phyloP scores from a whole-genome alignment of 2,113 vertebrate species.

The Vicugna pacos region DNA sequence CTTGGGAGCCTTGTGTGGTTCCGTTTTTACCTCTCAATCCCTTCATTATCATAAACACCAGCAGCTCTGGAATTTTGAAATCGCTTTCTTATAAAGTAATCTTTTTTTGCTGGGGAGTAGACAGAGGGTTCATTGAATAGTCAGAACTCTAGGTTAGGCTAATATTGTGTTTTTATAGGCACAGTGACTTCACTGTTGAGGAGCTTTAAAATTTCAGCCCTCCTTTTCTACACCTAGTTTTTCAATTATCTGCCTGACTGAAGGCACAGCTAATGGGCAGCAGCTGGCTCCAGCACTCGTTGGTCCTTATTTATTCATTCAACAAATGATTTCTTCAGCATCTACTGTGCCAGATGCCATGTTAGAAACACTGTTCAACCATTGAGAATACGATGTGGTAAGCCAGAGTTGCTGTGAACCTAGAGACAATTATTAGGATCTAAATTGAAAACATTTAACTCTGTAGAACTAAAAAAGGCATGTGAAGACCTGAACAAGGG shows the following conservation, averaged over 20 bases:
- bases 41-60: conserved; percentile 58
- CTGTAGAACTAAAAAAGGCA: background rate
- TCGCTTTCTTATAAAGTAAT: conserved; percentile 71
- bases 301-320: background rate
- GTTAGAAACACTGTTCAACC: background rate
- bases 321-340: background rate
- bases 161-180: conserved; percentile 1
- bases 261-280: background rate
- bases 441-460: background rate
- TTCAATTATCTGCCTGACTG: background rate
- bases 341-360: background rate
- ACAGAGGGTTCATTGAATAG: conserved; percentile 54
- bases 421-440: background rate
- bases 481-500: background rate
- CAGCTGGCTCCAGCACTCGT: background rate
- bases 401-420: background rate
- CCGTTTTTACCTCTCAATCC: conserved; percentile 45
- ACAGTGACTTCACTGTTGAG: background rate
- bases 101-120: conserved; percentile 22
- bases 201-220: background rate
- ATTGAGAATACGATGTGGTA: background rate
- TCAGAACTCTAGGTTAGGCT: background rate
- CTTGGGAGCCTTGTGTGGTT: conserved; percentile 36
- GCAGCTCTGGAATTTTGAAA: conserved; percentile 63
- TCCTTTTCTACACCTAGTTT: background rate